Base-by-base conservation (phyloP, 2,888 invertebrate genomes). In the Pseudococcus jackbeardsleyi region DNA sequence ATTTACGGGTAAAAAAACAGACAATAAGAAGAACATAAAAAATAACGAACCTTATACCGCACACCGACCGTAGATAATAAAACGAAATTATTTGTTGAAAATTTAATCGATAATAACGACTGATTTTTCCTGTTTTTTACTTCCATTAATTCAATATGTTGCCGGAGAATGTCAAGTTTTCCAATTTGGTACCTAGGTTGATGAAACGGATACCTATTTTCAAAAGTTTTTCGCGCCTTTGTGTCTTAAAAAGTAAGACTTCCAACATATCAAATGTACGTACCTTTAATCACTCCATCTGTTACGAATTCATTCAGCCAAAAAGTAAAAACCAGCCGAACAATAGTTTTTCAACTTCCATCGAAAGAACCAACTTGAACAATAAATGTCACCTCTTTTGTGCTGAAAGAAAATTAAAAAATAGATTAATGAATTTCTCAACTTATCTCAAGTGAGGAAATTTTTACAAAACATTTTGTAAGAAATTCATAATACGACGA, bases 71-170 rank as follows among this genome's bases (percentile, higher is more conserved):
- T 46, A 42, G 42, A 17, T 72, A 72, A 82, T 82, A 82, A 82
- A 82, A 82, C 12, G 46, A 82, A 82, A 82, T 82, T 82, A 82
- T 82, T 82, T 82, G 46, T 6, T 19, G 46, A 82, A 82, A 82
- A 82, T 46, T 82, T 82, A 82, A 82, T 82, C 79, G 46, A 82
- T 82, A 82, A 46, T 46, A 11, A 82, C 39, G 79, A 82, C 46
- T 46, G 79, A 46, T 46, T 82, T 82, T 82, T 17, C 46, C 17
- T 7, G 39, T 77, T 33, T 77, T 77, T 77, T 42, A 1, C 77
- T 0, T 0, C 5, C 39, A 15, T 11, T 72, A 17, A 39, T 39
- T 77, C 5, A 17, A 39, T 39, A 77, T 1, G 6, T 5, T 42
- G 42, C 33, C 17, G 59, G 59, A 59, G 59, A 59, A 59, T 64